Percentiles rank a stretch among this genome's conserved stretches.
Conservation (phyloP, 2,797 vertebrate genomes). For the Jordanella pulchra region DNA sequence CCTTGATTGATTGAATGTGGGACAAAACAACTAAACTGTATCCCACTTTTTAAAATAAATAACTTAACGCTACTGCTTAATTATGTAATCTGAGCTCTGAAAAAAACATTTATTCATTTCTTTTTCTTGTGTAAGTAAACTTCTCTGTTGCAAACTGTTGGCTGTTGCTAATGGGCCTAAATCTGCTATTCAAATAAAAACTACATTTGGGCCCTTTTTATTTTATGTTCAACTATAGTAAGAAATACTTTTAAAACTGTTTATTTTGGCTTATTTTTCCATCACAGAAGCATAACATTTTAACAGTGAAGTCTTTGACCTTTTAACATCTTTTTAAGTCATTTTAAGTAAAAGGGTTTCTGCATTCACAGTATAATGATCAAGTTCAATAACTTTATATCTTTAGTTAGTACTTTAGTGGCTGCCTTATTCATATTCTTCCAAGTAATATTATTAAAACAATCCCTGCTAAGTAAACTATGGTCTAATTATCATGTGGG, state of each 20-base stretch:
- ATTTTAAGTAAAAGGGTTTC: not conserved
- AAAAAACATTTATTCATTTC: too few relatives aligned
- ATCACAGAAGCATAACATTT: not conserved
- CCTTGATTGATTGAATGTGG: too few relatives aligned
- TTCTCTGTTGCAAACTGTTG: too few relatives aligned
- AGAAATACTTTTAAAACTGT: not conserved
- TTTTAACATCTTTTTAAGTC: not conserved
- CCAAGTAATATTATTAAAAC: slow-evolving; percentile 14
- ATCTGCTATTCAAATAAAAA: not conserved
- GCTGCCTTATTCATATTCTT: not conserved
- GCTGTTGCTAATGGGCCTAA: not conserved
- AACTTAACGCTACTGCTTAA: too few relatives aligned
- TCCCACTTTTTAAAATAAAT: too few relatives aligned
- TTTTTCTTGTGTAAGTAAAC: too few relatives aligned
- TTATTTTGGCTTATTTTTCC: not conserved
- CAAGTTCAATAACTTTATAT: too few relatives aligned
- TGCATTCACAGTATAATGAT: not conserved
- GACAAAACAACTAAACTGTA: too few relatives aligned
- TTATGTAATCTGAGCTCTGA: too few relatives aligned
- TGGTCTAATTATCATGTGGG: slow-evolving; percentile 1
- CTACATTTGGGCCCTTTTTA: not conserved
- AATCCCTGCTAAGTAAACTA: not conserved
- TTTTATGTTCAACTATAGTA: not conserved
- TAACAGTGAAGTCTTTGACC: not conserved
- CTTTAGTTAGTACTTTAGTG: not conserved